Base-by-base conservation (phyloP, 2,888 invertebrate genomes). In the Cotesia congregata region DNA sequence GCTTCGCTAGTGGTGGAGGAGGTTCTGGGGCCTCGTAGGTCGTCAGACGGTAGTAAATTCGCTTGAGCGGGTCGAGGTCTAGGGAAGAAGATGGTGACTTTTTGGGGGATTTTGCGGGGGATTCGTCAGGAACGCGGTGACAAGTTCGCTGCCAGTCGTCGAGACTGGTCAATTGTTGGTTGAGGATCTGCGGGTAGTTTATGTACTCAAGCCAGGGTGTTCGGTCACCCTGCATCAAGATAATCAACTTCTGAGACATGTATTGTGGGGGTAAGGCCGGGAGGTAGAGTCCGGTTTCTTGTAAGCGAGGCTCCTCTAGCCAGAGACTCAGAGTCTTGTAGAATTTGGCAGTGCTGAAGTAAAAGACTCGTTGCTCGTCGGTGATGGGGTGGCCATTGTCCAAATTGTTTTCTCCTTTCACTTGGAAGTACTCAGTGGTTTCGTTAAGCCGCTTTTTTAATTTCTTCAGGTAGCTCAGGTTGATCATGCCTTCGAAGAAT, bases 221-320 rank as follows among this genome's bases (percentile, higher is more conserved):
- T 92, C 91, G 82, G 83, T 91, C 91, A 3, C 92, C 92, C 85
- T 91, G 92, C 75, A 95, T 91, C 60, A 95, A 91, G 50, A 91
- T 89, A 1, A 92, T 87, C 67, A 96, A 88, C 80, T 93, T 92
- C 75, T 92, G 91, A 5, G 93, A 91, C 88, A 94, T 93, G 85
- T 95, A 96, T 83, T 95, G 94, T 0, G 93, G 92, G 6, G 96
- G 95, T 62, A 96, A 89, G 59, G 94, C 92, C 50, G 93, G 93
- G 72, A 94, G 89, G 86, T 93, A 92, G 20, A 94, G 87, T 68
- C 92, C 91, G 0, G 92, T 90, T 83, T 94, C 94, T 86, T 95
- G 95, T 1, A 96, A 90, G 77, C 93, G 90, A 0, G 94, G 93
- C 84, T 96, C 96, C 86, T 96, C 95, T 75, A 96, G 88, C 96